Conservation (phyloP, 1,140 invertebrate genomes). For the Zeugodacus cucurbitae region DNA sequence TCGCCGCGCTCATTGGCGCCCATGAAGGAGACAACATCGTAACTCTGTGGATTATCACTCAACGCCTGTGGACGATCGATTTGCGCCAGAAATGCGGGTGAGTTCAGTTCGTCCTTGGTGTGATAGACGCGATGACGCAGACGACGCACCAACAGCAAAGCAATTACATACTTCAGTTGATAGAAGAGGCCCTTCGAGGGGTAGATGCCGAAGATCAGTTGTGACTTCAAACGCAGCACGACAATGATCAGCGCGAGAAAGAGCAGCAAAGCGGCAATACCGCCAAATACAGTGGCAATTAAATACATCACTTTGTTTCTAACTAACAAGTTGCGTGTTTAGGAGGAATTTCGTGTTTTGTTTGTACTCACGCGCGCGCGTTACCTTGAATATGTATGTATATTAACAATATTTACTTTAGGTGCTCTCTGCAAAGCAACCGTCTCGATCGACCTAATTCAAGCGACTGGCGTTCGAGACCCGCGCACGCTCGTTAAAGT, state of each 20-base stretch:
- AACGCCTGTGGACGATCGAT: slow-evolving; percentile 54
- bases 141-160: slow-evolving; percentile 52
- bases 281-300: background rate
- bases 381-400: background rate
- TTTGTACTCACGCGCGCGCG: background rate
- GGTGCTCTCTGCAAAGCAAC: background rate
- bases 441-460: background rate
- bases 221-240: slow-evolving; percentile 52
- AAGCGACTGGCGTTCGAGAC: background rate
- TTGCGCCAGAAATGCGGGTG: slow-evolving; percentile 48
- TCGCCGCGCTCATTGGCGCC: slow-evolving; percentile 53
- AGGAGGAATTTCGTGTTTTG: background rate
- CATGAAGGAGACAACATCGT: slow-evolving; percentile 61
- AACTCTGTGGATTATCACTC: slow-evolving; percentile 56
- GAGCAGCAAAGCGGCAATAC: background rate
- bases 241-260: slow-evolving; percentile 45
- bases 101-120: slow-evolving; percentile 51
- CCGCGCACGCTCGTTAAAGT: background rate
- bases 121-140: slow-evolving; percentile 55
- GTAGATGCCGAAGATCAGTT: slow-evolving; percentile 59
- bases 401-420: background rate
- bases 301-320: background rate
- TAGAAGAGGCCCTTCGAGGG: slow-evolving; percentile 59
- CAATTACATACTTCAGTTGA: slow-evolving; percentile 53
- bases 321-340: background rate